A percentile compares a stretch with the other conserved stretches of the same genome.
phyloP scores from a whole-genome alignment of 2,113 vertebrate species.

The Bubo bubo region DNA sequence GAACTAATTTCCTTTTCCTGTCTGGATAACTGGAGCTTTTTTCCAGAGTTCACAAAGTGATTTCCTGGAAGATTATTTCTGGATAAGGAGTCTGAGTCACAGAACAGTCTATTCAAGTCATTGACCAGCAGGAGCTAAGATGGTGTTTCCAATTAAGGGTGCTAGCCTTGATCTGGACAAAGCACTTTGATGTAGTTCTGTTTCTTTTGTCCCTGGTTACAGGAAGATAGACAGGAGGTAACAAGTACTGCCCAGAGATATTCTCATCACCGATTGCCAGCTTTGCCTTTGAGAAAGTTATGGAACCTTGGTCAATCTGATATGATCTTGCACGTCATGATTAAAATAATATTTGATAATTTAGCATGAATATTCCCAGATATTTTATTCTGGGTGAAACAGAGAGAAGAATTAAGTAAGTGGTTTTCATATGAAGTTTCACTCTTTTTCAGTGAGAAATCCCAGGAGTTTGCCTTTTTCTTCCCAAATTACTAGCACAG shows the following conservation, averaged over 20 bases:
- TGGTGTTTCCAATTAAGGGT: background rate
- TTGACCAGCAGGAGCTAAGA: background rate
- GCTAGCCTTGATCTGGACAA: background rate
- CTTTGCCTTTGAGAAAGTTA: background rate
- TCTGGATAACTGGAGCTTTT: background rate
- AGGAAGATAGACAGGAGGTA: background rate
- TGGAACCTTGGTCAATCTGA: background rate
- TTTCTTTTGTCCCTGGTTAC: background rate
- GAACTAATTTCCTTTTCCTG: background rate
- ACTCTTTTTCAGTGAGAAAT: background rate
- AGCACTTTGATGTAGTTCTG: background rate
- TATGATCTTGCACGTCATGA: background rate
- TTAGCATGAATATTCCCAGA: background rate
- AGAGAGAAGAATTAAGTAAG: background rate
- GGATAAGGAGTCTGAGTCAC: background rate
- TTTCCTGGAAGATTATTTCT: background rate
- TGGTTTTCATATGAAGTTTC: background rate
- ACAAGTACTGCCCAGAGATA: background rate
- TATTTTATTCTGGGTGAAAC: background rate
- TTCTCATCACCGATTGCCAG: background rate
- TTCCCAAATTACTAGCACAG: background rate
- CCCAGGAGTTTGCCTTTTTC: background rate
- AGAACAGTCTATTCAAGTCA: background rate
- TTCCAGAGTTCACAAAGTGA: background rate
- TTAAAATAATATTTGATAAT: background rate